Percentiles rank a stretch among this genome's conserved stretches.
These are phyloP conservation scores for Zhuqinia jingwanae DNA, from an alignment of 2,888 invertebrate species.

Conservation along the genomic window DNA sequence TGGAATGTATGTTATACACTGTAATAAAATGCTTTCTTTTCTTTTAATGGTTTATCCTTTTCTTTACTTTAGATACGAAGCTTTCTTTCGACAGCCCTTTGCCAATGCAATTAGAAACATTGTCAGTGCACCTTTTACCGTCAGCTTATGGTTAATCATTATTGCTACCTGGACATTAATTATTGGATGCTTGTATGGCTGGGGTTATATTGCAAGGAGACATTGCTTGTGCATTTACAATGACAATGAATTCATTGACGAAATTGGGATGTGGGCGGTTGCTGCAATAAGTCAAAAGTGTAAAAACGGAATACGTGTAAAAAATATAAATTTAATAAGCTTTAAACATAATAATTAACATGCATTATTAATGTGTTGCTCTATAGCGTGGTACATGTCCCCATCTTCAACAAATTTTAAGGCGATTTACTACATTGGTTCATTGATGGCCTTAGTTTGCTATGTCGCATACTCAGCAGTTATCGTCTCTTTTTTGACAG, in stretches of 20 bases:
- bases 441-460: conserved; percentile 56
- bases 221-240: neutral
- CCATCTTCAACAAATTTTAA: conserved; percentile 51
- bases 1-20: conserved; percentile 32
- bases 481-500: conserved; percentile 69
- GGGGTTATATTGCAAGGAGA: conserved; percentile 21
- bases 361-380: too few species aligned
- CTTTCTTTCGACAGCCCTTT: conserved; percentile 59
- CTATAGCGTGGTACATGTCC: conserved; percentile 56
- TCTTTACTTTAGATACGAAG: conserved; percentile 48
- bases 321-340: neutral
- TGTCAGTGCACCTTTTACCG: conserved; percentile 63
- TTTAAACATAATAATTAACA: neutral
- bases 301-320: neutral
- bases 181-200: conserved; percentile 18
- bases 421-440: conserved; percentile 52
- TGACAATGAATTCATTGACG: conserved; percentile 50
- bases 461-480: conserved; percentile 70
- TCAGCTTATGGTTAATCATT: conserved; percentile 32
- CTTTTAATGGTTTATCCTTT: too few species aligned
- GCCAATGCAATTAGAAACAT: conserved; percentile 56
- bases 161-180: conserved; percentile 15
- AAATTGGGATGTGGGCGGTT: conserved; percentile 59
- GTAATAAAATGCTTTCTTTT: too few species aligned
- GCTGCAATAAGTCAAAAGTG: conserved; percentile 65